Base-by-base conservation (phyloP, 2,888 invertebrate genomes). In the Drosophila kokeensis region DNA sequence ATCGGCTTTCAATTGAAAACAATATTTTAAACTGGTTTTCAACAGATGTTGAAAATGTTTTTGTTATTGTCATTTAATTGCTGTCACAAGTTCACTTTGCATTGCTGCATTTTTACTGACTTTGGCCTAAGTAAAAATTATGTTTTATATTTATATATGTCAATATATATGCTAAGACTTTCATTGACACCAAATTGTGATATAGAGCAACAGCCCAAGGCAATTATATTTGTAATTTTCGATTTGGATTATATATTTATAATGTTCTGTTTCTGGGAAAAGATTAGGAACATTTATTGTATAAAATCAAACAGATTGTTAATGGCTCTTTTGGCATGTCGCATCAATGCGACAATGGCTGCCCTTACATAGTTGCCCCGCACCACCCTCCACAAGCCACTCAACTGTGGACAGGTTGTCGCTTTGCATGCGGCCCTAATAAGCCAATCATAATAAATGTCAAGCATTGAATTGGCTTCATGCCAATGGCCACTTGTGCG, bases 361-460 rank as follows among this genome's bases (percentile, higher is more conserved):
- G 27, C 59, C 27, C 32, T 45, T 30, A 48, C 27, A 32, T 36
- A n/a, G n/a, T 34, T 42, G 42, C 42, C 42, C 48, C 49, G 1
- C 36, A 27, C 18, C 58, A 38, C 53, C 15, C 38, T 29, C 2
- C 2, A 5, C 15, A 45, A 45, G 15, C 32, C 54, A 18, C 15
- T 24, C 13, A 49, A 13, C 38, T 59, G 27, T 49, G 57, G 18
- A 1, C 63, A 66, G 69, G 32, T 61, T 66, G 53, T 60, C 42
- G 65, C 64, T 49, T 61, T 59, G 50, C 52, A 57, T 68, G 67
- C 49, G 76, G 77, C 73, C 88, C 89, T 89, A 87, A 87, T 87
- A 85, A 87, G 87, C 81, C 87, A 82, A 87, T 87, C 87, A 87
- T 87, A 89, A 87, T 89, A 87, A 87, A 87, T 89, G 87, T 89